Percentiles rank a stretch among this genome's conserved stretches.
phyloP scores from a whole-genome alignment of 2,888 invertebrate species.

The Fragum fragum region DNA sequence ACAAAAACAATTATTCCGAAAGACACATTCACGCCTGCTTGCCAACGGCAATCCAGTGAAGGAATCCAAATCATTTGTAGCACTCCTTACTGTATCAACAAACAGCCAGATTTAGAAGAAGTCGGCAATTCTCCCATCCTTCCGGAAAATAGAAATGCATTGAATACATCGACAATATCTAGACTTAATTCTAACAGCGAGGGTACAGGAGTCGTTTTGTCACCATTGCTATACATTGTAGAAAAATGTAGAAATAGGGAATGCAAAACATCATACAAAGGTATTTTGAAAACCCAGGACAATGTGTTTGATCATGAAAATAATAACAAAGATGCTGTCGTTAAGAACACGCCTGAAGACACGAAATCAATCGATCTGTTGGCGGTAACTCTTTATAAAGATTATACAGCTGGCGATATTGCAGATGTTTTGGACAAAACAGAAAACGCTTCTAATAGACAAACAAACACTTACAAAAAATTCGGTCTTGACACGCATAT shows the following conservation, averaged over 20 bases:
- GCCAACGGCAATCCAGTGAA: not conserved
- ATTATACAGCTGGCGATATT: slow-evolving; percentile 50
- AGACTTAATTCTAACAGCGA: not conserved
- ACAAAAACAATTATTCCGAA: not conserved
- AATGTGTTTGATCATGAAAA: not conserved
- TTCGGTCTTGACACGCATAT: not conserved
- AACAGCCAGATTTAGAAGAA: not conserved
- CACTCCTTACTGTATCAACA: slow-evolving; percentile 15
- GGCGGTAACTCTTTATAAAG: slow-evolving; percentile 36
- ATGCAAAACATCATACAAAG: too few relatives aligned
- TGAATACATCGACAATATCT: not conserved
- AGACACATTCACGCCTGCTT: not conserved
- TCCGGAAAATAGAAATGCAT: not conserved
- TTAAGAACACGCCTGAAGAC: not conserved
- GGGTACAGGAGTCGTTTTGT: not conserved
- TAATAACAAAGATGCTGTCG: not conserved
- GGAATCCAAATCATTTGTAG: not conserved
- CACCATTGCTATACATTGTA: not conserved
- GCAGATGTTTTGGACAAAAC: slow-evolving; percentile 38
- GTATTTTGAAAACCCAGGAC: too few relatives aligned
- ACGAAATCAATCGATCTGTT: not conserved
- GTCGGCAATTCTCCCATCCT: slow-evolving; percentile 5
- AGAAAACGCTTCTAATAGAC: not conserved
- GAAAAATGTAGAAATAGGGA: not conserved
- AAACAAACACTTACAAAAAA: not conserved